These are phyloP conservation scores for Lipotes vexillifer DNA, from an alignment of 2,113 vertebrate species.

Conservation along the genomic window DNA sequence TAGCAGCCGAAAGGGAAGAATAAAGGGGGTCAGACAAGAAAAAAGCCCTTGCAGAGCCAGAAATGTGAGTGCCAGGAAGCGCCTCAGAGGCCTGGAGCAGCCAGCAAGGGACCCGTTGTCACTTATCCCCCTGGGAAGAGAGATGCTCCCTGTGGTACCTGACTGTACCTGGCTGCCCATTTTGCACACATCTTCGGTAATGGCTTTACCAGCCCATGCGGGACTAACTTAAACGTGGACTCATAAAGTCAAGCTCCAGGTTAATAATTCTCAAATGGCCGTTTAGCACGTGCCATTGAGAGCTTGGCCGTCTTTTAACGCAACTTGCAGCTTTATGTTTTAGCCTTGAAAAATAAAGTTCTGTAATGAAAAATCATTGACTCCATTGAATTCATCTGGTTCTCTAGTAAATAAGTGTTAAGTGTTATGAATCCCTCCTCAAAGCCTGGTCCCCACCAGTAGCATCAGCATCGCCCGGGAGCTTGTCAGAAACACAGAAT, in stretches of 20 bases:
- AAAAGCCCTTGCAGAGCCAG: background rate
- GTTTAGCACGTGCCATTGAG: background rate
- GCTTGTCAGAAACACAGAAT: background rate
- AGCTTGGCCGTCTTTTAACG: background rate
- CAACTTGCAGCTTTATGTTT: background rate
- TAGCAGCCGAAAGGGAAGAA: background rate
- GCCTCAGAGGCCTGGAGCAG: background rate
- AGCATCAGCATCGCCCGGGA: background rate
- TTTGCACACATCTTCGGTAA: background rate
- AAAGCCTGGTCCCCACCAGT: background rate
- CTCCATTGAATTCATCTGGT: background rate
- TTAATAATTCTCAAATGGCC: background rate
- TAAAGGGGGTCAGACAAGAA: background rate
- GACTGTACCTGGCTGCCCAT: background rate
- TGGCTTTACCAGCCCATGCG: background rate
- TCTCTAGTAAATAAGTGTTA: background rate
- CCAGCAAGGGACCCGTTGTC: background rate
- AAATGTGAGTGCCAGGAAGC: fast-evolving
- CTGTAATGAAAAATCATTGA: background rate
- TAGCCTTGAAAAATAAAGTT: background rate
- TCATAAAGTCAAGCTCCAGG: background rate
- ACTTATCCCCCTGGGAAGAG: background rate
- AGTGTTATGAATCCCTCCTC: background rate
- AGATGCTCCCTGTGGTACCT: background rate
- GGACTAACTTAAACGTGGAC: background rate